Conservation (phyloP, 2,888 invertebrate genomes). For the Meteorus colon region DNA sequence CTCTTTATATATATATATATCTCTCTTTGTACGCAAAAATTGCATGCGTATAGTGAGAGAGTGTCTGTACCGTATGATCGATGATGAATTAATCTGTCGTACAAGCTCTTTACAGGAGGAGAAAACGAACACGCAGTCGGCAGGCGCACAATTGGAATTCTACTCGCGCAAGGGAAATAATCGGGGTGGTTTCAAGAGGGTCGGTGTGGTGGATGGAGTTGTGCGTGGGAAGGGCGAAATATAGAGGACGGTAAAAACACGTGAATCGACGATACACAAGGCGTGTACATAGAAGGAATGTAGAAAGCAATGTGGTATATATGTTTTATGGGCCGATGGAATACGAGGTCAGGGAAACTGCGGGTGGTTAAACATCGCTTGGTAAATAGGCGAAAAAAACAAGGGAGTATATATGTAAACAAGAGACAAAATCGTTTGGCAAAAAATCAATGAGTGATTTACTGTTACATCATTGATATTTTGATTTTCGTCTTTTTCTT, state of each 20-base stretch:
- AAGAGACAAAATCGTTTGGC: neutral
- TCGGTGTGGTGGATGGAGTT: neutral
- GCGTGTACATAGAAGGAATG: slow-evolving; percentile 19
- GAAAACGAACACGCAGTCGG: slow-evolving; percentile 22
- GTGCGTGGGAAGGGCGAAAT: neutral
- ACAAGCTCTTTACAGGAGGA: slow-evolving; percentile 47
- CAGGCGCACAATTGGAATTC: slow-evolving; percentile 35
- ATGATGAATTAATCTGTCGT: slow-evolving; percentile 46
- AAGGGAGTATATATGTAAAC: neutral
- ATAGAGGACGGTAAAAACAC: neutral
- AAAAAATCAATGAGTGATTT: neutral
- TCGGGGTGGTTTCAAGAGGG: neutral
- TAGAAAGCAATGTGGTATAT: slow-evolving; percentile 2
- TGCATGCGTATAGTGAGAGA: neutral
- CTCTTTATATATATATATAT: too few relatives aligned
- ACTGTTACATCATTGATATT: neutral
- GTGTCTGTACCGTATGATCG: slow-evolving; percentile 32
- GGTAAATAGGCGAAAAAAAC: neutral
- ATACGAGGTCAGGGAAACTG: slow-evolving; percentile 14
- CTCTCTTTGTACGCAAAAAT: too few relatives aligned
- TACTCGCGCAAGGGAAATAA: neutral
- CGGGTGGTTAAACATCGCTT: neutral
- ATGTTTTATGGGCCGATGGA: neutral
- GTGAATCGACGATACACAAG: slow-evolving; percentile 18
- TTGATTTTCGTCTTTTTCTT: neutral